Percentiles rank a stretch among this genome's conserved stretches.
Evolutionary conservation across 2,888 invertebrate species (phyloP).

Genomic region (Ormyrus rosae): DNA sequence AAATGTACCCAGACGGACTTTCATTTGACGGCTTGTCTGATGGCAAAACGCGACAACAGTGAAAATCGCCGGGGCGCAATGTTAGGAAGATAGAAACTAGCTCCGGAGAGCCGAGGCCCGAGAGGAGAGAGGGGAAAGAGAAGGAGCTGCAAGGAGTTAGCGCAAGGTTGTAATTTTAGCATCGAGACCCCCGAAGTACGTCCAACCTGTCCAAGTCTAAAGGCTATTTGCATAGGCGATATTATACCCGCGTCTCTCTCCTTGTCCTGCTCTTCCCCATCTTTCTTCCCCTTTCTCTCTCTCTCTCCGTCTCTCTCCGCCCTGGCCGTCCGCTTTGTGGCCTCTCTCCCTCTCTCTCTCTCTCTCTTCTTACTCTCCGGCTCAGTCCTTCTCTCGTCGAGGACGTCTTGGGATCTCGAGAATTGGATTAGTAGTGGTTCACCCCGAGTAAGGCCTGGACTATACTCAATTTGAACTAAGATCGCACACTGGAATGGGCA

Average conservation of each 20-base stretch:
- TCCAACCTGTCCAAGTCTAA: slow-evolving; percentile 75
- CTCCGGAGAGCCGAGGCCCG: background rate
- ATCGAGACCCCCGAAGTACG: slow-evolving; percentile 67
- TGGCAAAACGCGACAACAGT: slow-evolving; percentile 38
- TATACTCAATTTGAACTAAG: slow-evolving; percentile 75
- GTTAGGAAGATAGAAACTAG: slow-evolving; percentile 1
- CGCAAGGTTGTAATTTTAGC: slow-evolving; percentile 58
- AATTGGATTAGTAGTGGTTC: slow-evolving; percentile 76
- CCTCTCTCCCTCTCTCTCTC: slow-evolving; percentile 34
- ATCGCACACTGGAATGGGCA: slow-evolving; percentile 72
- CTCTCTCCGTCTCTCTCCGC: slow-evolving; percentile 57
- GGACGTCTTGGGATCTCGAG: slow-evolving; percentile 73
- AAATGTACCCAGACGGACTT: background rate
- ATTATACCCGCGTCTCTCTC: slow-evolving; percentile 68
- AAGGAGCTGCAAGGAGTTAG: slow-evolving; percentile 43
- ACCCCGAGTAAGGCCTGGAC: slow-evolving; percentile 73
- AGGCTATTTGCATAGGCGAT: slow-evolving; percentile 76
- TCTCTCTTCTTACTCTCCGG: slow-evolving; percentile 22
- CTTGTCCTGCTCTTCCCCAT: slow-evolving; percentile 23
- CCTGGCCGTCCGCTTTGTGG: too few species aligned
- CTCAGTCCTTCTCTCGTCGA: slow-evolving; percentile 7
- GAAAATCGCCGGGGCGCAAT: slow-evolving; percentile 40
- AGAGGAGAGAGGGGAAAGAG: slow-evolving; percentile 6
- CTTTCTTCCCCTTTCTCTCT: slow-evolving; percentile 47
- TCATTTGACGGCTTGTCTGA: slow-evolving; percentile 41